These are phyloP conservation scores for Catharus minimus DNA, from an alignment of 2,113 vertebrate species.

Conservation along the genomic window DNA sequence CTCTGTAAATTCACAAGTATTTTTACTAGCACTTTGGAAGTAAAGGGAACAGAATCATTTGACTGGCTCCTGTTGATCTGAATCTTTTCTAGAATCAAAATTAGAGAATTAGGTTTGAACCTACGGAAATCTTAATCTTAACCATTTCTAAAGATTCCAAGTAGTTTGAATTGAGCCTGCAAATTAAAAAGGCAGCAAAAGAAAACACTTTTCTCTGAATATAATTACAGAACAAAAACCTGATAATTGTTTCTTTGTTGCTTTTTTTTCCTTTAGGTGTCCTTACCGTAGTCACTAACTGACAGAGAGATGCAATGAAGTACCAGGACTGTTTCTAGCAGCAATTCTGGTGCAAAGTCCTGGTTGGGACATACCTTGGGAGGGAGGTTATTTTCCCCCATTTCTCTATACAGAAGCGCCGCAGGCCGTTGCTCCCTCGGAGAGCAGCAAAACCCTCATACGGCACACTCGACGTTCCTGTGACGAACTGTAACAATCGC, in stretches of 20 bases:
- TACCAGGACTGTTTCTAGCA: not conserved
- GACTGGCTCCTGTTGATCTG: not conserved
- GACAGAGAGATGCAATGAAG: not conserved
- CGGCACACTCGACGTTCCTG: conserved; percentile 94
- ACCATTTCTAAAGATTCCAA: not conserved
- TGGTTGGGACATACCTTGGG: conserved; percentile 81
- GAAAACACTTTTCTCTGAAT: not conserved
- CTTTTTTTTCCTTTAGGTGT: not conserved
- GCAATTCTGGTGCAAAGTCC: not conserved
- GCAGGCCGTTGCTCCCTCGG: conserved; percentile 91
- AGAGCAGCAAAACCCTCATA: conserved; percentile 95
- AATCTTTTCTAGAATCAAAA: not conserved
- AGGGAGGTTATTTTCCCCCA: conserved; percentile 97
- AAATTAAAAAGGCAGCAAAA: not conserved
- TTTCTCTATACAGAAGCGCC: conserved; percentile 98
- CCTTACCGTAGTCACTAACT: not conserved
- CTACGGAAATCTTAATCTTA: not conserved
- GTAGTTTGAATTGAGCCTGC: not conserved
- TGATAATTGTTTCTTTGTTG: not conserved
- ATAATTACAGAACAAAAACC: not conserved
- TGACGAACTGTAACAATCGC: conserved; percentile 94
- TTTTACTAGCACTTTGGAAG: not conserved
- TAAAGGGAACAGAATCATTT: not conserved
- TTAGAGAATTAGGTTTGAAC: not conserved
- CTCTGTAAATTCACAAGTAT: not conserved